phyloP scores from a whole-genome alignment of 2,888 invertebrate genomes.

The Drosophila planitibia region DNA sequence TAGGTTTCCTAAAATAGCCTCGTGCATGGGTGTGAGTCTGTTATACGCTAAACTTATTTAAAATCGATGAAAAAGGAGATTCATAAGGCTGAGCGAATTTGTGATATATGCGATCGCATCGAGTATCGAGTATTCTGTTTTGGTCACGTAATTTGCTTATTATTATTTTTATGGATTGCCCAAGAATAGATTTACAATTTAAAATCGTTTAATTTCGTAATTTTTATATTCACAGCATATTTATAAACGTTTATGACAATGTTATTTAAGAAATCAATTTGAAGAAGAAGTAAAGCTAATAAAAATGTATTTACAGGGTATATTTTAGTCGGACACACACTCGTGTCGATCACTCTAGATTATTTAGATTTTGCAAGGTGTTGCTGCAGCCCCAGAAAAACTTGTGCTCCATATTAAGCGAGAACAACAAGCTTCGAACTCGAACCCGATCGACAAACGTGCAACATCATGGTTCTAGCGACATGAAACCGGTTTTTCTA shows the following conservation, averaged over 20 bases:
- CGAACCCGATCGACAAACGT: conserved; percentile 41
- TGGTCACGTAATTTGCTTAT: not conserved
- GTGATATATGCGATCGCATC: not conserved
- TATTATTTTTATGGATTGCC: not conserved
- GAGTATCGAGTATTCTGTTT: not conserved
- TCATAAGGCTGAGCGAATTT: not conserved
- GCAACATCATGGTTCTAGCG: conserved; percentile 75
- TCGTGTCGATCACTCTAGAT: not conserved
- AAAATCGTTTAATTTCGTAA: not conserved
- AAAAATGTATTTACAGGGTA: not conserved
- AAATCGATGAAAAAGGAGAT: not conserved
- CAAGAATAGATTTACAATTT: not conserved
- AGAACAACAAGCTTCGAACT: conserved; percentile 35
- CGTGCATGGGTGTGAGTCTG: conserved; percentile 10
- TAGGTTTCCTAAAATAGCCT: conserved; percentile 57
- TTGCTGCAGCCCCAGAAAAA: conserved; percentile 35
- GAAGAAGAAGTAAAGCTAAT: not conserved
- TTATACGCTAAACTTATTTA: not conserved
- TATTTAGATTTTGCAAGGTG: conserved; percentile 30
- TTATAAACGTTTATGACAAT: not conserved
- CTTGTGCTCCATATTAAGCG: conserved; percentile 65
- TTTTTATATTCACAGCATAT: not conserved
- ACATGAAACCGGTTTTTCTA: conserved; percentile 67
- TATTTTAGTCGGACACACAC: not conserved
- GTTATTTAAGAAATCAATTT: not conserved